phyloP scores from a whole-genome alignment of 2,113 vertebrate genomes.

The Dromaius novaehollandiae region DNA sequence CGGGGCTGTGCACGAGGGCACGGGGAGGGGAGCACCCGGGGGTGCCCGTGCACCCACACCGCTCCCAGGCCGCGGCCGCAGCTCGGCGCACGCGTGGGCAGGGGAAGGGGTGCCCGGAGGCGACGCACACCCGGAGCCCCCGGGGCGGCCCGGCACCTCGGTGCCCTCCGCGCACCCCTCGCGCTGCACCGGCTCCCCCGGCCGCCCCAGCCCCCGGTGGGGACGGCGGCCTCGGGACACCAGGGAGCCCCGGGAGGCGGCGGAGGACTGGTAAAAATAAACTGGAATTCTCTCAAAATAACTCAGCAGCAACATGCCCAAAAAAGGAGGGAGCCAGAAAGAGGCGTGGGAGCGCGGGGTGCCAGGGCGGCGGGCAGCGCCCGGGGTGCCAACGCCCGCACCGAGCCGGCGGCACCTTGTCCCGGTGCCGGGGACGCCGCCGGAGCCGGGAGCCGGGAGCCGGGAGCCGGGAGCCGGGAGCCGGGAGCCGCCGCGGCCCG shows the following conservation, averaged over 20 bases:
- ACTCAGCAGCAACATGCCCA: slow-evolving; percentile 51
- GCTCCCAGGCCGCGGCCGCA: background rate
- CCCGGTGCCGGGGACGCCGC: no score
- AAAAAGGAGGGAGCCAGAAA: slow-evolving; percentile 56
- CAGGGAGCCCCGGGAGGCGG: background rate
- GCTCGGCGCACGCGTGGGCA: background rate
- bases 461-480: no score
- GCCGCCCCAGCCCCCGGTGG: background rate
- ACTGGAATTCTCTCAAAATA: slow-evolving; percentile 72
- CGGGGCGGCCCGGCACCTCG: background rate
- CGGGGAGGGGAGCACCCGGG: no score
- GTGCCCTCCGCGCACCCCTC: background rate
- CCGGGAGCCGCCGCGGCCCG: no score
- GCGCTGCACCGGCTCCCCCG: no score
- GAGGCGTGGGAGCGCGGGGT: background rate
- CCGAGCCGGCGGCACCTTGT: no score
- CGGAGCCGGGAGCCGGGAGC: no score
- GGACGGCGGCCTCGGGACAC: background rate
- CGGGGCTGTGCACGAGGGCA: no score
- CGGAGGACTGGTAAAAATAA: slow-evolving; percentile 68
- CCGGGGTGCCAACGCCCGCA: background rate
- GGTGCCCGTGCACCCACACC: no score
- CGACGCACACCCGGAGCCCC: background rate
- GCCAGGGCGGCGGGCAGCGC: background rate
- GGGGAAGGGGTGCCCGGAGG: background rate